A percentile compares a stretch with the other conserved stretches of the same genome.
Conservation (phyloP, 1,140 invertebrate species). For the Magallana angulata region DNA sequence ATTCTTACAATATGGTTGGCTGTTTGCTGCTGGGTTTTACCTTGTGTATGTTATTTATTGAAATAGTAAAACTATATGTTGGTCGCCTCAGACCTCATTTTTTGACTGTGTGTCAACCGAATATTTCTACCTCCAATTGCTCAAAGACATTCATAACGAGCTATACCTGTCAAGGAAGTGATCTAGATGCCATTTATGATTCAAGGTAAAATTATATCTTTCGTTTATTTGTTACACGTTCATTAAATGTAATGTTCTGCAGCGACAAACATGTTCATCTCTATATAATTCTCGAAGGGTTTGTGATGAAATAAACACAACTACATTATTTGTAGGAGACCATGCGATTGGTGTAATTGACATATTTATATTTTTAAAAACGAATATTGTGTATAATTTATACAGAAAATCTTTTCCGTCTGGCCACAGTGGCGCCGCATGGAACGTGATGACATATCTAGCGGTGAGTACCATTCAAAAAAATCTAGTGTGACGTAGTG, state of each 20-base stretch:
- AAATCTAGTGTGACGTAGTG: no score
- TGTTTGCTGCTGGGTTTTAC: conserved; percentile 49
- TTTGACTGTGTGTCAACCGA: conserved; percentile 48
- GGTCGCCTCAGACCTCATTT: conserved; percentile 58
- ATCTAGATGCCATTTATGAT: background rate
- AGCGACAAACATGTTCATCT: no score
- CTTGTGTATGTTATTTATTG: conserved; percentile 41
- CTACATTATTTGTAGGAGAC: no score
- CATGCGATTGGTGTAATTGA: no score
- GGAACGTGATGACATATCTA: conserved; percentile 25
- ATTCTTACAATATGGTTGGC: conserved; percentile 23
- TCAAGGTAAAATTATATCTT: background rate
- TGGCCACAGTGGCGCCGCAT: conserved; percentile 38
- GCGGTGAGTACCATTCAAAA: conserved; percentile 13
- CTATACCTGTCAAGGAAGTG: background rate
- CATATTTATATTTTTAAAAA: no score
- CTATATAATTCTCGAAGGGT: no score
- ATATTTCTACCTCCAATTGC: conserved; percentile 42
- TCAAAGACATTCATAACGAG: conserved; percentile 14
- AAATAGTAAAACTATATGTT: conserved; percentile 49
- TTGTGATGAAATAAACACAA: no score
- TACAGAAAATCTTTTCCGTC: conserved; percentile 53
- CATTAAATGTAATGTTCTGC: no score
- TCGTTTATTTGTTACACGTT: no score
- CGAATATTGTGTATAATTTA: no score